Base-by-base conservation (phyloP, 2,888 invertebrate species). In the Shargacucullia verbasci region DNA sequence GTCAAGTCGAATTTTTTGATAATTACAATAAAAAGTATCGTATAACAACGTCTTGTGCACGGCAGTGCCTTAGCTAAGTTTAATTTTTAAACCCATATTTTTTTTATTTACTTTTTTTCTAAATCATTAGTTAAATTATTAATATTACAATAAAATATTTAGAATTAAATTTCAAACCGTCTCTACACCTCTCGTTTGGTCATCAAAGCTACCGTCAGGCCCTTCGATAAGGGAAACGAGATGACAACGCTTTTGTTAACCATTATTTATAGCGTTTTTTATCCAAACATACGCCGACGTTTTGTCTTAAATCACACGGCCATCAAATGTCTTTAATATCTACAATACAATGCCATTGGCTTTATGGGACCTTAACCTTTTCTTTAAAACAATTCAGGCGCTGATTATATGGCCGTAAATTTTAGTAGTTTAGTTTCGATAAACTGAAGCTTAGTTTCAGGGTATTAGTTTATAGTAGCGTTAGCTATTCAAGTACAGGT, bases 181-280 rank as follows among this genome's bases (percentile, higher is more conserved):
- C 89, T 91, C 91, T 48, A 89, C 55, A 53, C 70, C 55, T 79
- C 70, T 70, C 33, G 25, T 78, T 81, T 81, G 79, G 41, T 85
- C 83, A 85, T 76, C 69, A 73, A 70, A 65, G 86, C 89, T 88
- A 87, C 89, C 86, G 87, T 82, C 84, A 45, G 79, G 75, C 79
- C 69, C 76, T 84, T 72, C 85, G 91, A 92, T 93, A 92, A 92
- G 85, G 83, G 84, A 84, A 84, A 86, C 85, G 90, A 88, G 90
- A 92, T 92, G 93, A 91, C 92, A 92, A 85, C 89, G 90, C 88
- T 91, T 92, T 91, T 90, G 90, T 92, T 90, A 91, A 91, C 90
- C 87, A 89, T 90, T 90, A 92, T 94, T 92, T 92, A 92, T 90
- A 85, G 83, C 81, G 74, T 87, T 89, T 92, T 92, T 92, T 90